Evolutionary conservation across 2,797 vertebrate genomes (phyloP).

Genomic region (Australoheros facetus): DNA sequence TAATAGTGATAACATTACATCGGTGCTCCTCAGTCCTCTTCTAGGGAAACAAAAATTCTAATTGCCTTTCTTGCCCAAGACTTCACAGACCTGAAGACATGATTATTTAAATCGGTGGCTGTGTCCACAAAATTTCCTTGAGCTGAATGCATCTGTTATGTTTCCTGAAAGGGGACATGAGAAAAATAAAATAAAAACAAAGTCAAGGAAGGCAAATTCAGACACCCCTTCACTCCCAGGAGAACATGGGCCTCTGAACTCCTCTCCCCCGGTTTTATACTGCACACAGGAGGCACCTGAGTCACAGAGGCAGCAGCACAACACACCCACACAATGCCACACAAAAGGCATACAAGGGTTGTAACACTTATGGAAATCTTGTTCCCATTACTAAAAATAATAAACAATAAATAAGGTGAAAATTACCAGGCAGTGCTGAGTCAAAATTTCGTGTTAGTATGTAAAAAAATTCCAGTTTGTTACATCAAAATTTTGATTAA

Average conservation of each 20-base stretch:
- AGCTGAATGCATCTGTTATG: not conserved
- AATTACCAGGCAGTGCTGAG: not conserved
- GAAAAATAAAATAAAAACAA: not conserved
- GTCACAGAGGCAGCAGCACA: not conserved
- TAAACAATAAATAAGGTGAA: no score
- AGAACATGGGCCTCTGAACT: not conserved
- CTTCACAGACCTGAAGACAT: not conserved
- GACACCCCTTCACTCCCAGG: accelerated
- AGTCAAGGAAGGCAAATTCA: not conserved
- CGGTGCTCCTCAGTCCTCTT: not conserved
- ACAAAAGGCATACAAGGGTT: not conserved
- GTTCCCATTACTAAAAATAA: not conserved
- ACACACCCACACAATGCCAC: not conserved
- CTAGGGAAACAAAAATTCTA: not conserved
- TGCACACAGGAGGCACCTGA: not conserved
- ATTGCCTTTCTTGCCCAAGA: not conserved
- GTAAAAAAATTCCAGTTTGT: no score
- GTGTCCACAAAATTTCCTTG: not conserved
- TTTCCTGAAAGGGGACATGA: not conserved
- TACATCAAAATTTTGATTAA: no score
- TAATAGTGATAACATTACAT: not conserved
- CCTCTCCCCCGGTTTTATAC: not conserved
- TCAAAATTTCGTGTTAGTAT: not conserved
- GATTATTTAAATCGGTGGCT: not conserved
- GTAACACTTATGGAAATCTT: not conserved